phyloP scores from a whole-genome alignment of 92 coral and sea anemone species.

The Zoanthus solanderi region DNA sequence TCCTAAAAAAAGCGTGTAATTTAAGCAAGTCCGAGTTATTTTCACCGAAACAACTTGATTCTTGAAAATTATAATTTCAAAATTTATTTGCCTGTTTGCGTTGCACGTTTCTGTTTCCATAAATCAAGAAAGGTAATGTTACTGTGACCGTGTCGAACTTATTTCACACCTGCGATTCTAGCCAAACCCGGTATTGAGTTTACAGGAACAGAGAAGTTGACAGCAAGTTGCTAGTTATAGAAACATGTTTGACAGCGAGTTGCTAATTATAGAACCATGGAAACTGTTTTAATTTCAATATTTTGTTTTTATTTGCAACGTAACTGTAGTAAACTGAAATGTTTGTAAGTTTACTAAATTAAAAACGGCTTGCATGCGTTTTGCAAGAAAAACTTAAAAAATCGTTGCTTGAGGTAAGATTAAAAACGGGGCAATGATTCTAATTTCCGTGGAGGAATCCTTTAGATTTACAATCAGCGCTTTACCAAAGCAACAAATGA shows the following conservation, averaged over 20 bases:
- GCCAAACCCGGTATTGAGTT: background rate
- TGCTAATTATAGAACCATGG: background rate
- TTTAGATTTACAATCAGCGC: too few species aligned
- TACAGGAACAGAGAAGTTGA: background rate
- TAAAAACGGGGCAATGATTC: too few species aligned
- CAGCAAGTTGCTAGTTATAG: background rate
- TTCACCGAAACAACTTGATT: background rate
- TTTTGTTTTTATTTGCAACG: background rate
- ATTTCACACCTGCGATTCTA: background rate
- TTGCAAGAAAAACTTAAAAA: too few species aligned
- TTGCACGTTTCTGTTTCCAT: background rate
- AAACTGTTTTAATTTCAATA: background rate
- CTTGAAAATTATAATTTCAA: background rate
- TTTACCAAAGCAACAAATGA: too few species aligned
- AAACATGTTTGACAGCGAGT: background rate
- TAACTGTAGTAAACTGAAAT: too few species aligned
- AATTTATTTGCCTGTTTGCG: background rate
- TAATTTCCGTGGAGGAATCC: too few species aligned
- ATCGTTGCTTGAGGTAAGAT: too few species aligned
- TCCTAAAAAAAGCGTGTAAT: background rate
- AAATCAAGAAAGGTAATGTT: background rate
- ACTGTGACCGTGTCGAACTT: background rate
- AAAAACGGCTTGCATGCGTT: too few species aligned
- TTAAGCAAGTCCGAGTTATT: background rate
- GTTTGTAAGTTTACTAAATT: too few species aligned